phyloP scores from a whole-genome alignment of 1,140 invertebrate genomes.

The Sminthurinus signatus region DNA sequence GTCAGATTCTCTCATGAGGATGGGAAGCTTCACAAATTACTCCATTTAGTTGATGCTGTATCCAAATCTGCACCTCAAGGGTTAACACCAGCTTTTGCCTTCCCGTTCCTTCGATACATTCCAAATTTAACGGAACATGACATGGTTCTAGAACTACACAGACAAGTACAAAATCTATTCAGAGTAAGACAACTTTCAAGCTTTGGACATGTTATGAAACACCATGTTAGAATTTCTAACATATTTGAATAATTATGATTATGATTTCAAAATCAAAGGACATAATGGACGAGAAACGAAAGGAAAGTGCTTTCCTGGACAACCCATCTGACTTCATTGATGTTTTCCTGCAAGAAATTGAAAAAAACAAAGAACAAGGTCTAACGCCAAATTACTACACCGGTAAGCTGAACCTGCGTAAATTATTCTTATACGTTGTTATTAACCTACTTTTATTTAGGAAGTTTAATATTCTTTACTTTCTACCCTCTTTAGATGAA shows the following conservation, averaged over 20 bases:
- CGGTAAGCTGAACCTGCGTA: no score
- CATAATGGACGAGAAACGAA: constrained; percentile 10
- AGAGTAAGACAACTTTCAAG: no score
- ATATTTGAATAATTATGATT: neutral
- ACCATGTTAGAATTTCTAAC: no score
- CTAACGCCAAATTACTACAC: constrained; percentile 21
- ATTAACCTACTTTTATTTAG: no score
- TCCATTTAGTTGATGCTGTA: constrained; percentile 21
- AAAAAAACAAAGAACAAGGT: no score
- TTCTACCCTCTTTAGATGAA: no score
- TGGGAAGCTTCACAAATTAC: constrained; percentile 18
- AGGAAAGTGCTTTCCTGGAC: neutral
- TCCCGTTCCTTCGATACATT: constrained; percentile 17
- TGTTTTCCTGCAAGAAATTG: constrained; percentile 28
- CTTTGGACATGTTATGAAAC: no score
- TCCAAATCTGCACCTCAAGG: constrained; percentile 2
- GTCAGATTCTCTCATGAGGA: constrained; percentile 14
- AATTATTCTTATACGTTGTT: no score
- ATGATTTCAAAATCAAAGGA: constrained; percentile 19
- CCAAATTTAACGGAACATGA: constrained; percentile 2
- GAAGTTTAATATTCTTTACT: no score
- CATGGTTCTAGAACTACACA: neutral
- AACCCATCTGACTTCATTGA: constrained; percentile 26
- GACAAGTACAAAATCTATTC: constrained; percentile 7
- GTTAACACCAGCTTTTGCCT: constrained; percentile 7